phyloP scores from a whole-genome alignment of 2,797 vertebrate genomes.

The Tragelaphus oryx region DNA sequence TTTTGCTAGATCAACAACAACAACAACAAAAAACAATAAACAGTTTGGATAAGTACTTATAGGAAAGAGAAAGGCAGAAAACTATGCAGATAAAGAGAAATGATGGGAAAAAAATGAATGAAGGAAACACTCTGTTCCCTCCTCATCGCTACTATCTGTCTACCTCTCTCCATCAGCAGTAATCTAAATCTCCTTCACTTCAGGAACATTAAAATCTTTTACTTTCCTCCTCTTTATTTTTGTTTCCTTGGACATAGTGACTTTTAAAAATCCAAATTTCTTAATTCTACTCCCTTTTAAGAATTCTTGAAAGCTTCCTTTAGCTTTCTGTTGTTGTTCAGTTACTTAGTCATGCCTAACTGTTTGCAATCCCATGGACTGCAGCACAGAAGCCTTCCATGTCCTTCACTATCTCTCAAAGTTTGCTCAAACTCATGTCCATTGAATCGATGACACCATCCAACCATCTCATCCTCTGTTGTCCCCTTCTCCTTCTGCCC shows the following conservation, averaged over 20 bases:
- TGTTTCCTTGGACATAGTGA: neutral
- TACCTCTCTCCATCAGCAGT: neutral
- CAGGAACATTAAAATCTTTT: neutral
- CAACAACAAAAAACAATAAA: neutral
- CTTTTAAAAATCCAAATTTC: neutral
- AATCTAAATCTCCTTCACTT: neutral
- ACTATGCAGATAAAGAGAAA: neutral
- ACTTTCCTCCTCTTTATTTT: neutral
- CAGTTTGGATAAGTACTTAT: neutral
- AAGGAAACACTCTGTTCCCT: neutral
- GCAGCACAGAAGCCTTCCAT: neutral
- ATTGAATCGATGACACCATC: fast-evolving
- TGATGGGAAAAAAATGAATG: neutral
- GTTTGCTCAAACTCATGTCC: neutral
- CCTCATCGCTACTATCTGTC: neutral
- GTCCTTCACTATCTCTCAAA: neutral
- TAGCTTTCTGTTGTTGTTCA: neutral
- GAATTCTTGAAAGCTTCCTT: neutral
- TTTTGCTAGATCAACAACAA: neutral
- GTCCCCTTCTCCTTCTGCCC: neutral
- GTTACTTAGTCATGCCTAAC: neutral
- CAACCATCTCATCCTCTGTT: neutral
- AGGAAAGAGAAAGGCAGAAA: neutral
- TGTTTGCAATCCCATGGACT: neutral
- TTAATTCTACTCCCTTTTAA: neutral